Base-by-base conservation (phyloP, 2,113 vertebrate species). In the Bothrops jararaca region DNA sequence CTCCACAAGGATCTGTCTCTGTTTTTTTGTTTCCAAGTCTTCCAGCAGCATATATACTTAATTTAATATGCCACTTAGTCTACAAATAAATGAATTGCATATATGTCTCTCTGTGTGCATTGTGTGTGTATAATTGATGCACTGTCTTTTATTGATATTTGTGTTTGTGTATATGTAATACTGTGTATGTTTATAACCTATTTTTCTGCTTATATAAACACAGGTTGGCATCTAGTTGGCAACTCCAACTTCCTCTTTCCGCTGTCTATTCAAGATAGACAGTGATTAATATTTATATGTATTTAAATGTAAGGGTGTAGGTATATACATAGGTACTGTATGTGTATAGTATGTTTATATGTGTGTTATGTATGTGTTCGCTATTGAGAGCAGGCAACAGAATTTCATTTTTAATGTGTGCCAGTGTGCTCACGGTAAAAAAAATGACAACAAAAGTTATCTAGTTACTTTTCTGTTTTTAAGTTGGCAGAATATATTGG, bases 11-110 rank as follows among this genome's bases (percentile, higher is more conserved):
- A 56, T 56, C n/a, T 6, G n/a, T 39, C 69, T 39, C 69, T 1
- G 5, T 0, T 12, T 12, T 12, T 3, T 34, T 10, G 0, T 8
- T 1, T 1, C 26, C 58, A 18, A 74, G 13, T 80, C n/a, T 80
- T 80, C 69, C n/a, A 80, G 2, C 15, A 80, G 69, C 6, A 34
- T 20, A 18, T 20, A 20, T 20, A 74, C 5, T 3, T 5, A 18
- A 74, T 39, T 80, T 80, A 39, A 80, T 20, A 39, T 39, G 69
- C n/a, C 5, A 39, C 69, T 80, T 3, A 15, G 2, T 80, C 15
- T 34, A 80, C 39, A 80, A 34, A 10, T 64, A 12, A 64, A n/a
- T 34, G 26, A n/a, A 74, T 34, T 5, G 64, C 29, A 15, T 69
- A 74, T 74, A 15, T 74, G n/a, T 4, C 26, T n/a, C 26, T 69